phyloP scores from a whole-genome alignment of 1,140 invertebrate genomes.

The Coboldia fuscipes region DNA sequence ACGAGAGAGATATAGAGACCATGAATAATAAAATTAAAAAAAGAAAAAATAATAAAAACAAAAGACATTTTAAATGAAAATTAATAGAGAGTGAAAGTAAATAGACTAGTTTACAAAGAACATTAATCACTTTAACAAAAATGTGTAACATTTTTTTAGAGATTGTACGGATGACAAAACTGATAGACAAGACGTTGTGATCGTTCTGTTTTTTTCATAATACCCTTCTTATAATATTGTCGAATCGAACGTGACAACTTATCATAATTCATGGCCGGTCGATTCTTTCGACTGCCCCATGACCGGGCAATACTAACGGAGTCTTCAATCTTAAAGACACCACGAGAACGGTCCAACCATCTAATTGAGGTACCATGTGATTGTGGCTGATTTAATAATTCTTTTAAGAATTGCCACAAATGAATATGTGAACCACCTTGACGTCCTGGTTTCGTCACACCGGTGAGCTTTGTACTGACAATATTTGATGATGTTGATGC shows the following conservation, averaged over 20 bases:
- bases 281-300: conserved; percentile 94
- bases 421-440: conserved; percentile 74
- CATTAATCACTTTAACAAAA: neutral
- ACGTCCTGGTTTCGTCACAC: conserved; percentile 20
- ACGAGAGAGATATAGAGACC: conserved; percentile 1
- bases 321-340: conserved; percentile 98
- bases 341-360: conserved; percentile 84
- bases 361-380: conserved; percentile 81
- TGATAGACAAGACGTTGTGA: conserved; percentile 97
- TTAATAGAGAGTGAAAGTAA: conserved; percentile 1
- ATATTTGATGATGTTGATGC: conserved; percentile 8
- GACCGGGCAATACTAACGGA: conserved; percentile 84
- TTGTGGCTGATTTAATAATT: conserved; percentile 71
- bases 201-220: conserved; percentile 98
- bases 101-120: neutral
- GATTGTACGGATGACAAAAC: conserved; percentile 86
- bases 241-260: conserved; percentile 93
- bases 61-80: conserved; percentile 2
- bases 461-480: conserved; percentile 13
- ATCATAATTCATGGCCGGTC: conserved; percentile 99
- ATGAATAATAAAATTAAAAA: conserved; percentile 3
- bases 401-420: conserved; percentile 98
- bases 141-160: conserved; percentile 28
- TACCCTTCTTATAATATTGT: conserved; percentile 99
- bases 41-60: conserved; percentile 5